Evolutionary conservation across 2,888 invertebrate species (phyloP).

Genomic region (Marronus borbonicus): DNA sequence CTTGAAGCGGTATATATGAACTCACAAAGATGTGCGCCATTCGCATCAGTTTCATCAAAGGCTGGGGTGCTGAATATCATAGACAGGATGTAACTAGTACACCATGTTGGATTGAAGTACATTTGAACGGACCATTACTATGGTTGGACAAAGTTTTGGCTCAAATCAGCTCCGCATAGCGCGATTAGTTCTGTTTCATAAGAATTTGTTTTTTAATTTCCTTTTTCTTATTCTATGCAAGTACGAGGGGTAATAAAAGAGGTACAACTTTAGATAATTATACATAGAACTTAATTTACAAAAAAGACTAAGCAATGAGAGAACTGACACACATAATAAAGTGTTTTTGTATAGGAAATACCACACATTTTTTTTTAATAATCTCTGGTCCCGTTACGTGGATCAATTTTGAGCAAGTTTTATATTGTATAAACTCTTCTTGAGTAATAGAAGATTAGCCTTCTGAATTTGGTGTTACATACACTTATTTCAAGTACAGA

Average conservation of each 20-base stretch:
- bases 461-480: no score
- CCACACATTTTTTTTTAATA: no score
- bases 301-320: no score
- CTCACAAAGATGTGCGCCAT: slow-evolving; percentile 99
- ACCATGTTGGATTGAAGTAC: slow-evolving; percentile 99
- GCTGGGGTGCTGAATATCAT: slow-evolving; percentile 99
- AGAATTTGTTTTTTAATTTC: slow-evolving; percentile 57
- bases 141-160: slow-evolving; percentile 99
- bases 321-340: no score
- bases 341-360: no score
- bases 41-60: slow-evolving; percentile 99
- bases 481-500: no score
- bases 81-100: slow-evolving; percentile 99
- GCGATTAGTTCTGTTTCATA: slow-evolving; percentile 96
- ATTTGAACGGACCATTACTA: slow-evolving; percentile 97
- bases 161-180: slow-evolving; percentile 97
- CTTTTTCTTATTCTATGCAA: neutral
- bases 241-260: neutral
- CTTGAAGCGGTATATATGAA: slow-evolving; percentile 99
- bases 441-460: no score
- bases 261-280: slow-evolving; percentile 21
- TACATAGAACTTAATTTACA: neutral
- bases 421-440: no score
- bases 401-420: no score
- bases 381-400: no score